A percentile compares a stretch with the other conserved stretches of the same genome.
phyloP scores from a whole-genome alignment of 2,797 vertebrate species.

The Perdix hodgsoniae region DNA sequence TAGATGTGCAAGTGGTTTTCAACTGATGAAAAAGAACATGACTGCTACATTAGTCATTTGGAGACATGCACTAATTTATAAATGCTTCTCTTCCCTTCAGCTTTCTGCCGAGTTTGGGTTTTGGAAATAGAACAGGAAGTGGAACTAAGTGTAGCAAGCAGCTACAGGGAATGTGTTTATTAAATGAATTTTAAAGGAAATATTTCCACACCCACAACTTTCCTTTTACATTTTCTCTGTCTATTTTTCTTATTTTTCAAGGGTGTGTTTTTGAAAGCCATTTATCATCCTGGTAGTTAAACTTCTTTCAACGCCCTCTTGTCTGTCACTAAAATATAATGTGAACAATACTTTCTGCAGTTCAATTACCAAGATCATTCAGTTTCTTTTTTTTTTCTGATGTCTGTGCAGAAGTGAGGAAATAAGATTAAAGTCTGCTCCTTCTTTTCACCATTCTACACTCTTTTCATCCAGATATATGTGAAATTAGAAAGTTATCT shows the following conservation, averaged over 20 bases:
- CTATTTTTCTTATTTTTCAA: neutral
- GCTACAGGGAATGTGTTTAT: neutral
- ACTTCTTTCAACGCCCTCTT: neutral
- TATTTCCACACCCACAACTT: neutral
- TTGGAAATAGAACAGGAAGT: constrained; percentile 29
- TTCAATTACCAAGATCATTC: neutral
- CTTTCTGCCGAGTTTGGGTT: constrained; percentile 17
- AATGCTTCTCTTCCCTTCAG: constrained; percentile 39
- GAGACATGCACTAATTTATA: constrained; percentile 52
- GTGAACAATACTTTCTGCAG: neutral
- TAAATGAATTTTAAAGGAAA: neutral
- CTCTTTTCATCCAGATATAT: neutral
- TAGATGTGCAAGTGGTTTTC: constrained; percentile 56
- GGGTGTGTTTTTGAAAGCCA: neutral
- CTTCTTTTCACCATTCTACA: neutral
- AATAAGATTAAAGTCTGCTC: neutral
- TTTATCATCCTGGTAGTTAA: constrained; percentile 13
- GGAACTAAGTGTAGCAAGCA: constrained; percentile 1
- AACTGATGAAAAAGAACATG: constrained; percentile 64
- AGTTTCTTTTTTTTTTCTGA: neutral
- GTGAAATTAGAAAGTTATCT: neutral
- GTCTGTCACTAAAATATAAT: constrained; percentile 29
- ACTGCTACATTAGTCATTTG: constrained; percentile 68
- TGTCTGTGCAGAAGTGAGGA: neutral
- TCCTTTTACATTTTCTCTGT: neutral